Conservation (phyloP, 1,140 invertebrate genomes). For the Drosophila oshimai region DNA sequence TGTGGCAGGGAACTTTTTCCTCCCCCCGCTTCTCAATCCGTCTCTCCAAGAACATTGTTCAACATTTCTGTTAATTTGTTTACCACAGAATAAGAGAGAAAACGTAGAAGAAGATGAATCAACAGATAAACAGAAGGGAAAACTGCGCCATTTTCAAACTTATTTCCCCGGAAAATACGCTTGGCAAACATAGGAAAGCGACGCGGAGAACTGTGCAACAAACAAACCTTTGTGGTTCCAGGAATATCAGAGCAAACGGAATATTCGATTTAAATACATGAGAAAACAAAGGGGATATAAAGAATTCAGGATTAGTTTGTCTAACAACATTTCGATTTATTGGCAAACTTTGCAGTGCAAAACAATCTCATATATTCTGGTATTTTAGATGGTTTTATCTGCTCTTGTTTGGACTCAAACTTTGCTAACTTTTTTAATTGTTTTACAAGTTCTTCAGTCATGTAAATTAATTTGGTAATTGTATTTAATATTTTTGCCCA, state of each 20-base stretch:
- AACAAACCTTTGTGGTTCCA: slow-evolving; percentile 33
- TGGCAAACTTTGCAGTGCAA: slow-evolving; percentile 25
- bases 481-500: slow-evolving; percentile 33
- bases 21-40: background rate
- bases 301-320: slow-evolving; percentile 13
- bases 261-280: slow-evolving; percentile 33
- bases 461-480: slow-evolving; percentile 45
- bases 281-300: background rate
- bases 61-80: slow-evolving; percentile 44
- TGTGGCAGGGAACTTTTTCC: slow-evolving; percentile 37
- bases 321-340: slow-evolving; percentile 34
- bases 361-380: background rate
- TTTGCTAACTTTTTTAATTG: slow-evolving; percentile 44
- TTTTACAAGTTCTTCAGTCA: slow-evolving; percentile 12
- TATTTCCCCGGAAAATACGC: slow-evolving; percentile 9
- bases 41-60: slow-evolving; percentile 14
- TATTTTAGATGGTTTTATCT: background rate
- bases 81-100: slow-evolving; percentile 6
- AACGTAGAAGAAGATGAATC: slow-evolving; percentile 3
- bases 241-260: slow-evolving; percentile 19
- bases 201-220: slow-evolving; percentile 16
- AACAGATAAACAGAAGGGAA: slow-evolving; percentile 29
- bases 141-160: slow-evolving; percentile 26
- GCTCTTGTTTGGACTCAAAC: background rate
- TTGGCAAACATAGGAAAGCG: slow-evolving; percentile 13